phyloP scores from a whole-genome alignment of 2,797 vertebrate species.

The Clarias pachynema region DNA sequence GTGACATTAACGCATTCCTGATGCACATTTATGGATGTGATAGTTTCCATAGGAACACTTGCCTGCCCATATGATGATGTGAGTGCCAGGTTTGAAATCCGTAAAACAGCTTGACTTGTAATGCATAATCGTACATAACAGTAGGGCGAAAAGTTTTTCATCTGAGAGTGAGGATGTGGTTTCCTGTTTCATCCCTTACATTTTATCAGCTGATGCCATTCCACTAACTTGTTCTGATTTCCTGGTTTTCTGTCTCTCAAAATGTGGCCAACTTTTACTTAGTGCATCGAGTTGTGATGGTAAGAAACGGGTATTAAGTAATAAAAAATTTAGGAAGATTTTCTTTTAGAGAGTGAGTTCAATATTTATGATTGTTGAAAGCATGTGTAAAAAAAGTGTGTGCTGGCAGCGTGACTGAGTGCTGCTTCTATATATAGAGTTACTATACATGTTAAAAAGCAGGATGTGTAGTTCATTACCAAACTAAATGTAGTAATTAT shows the following conservation, averaged over 20 bases:
- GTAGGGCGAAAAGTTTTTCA: background rate
- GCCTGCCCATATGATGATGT: too few species aligned
- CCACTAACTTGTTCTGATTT: background rate
- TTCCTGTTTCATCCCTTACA: background rate
- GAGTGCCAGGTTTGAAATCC: background rate
- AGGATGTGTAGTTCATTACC: background rate
- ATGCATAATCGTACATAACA: too few species aligned
- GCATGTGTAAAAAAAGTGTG: background rate
- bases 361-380: conserved; percentile 21
- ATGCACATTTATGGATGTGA: too few species aligned
- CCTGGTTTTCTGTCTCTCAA: background rate
- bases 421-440: background rate
- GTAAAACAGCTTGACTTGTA: background rate
- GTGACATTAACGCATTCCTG: too few species aligned
- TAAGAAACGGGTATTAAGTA: background rate
- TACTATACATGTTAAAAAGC: background rate
- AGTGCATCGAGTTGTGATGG: background rate
- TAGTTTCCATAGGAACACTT: too few species aligned
- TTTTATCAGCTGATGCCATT: conserved; percentile 16
- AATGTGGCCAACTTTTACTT: background rate
- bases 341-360: background rate
- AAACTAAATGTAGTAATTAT: background rate
- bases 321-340: background rate
- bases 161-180: background rate
- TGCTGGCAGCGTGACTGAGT: background rate